Conservation (phyloP, 2,888 invertebrate species). For the Bombyx huttoni region DNA sequence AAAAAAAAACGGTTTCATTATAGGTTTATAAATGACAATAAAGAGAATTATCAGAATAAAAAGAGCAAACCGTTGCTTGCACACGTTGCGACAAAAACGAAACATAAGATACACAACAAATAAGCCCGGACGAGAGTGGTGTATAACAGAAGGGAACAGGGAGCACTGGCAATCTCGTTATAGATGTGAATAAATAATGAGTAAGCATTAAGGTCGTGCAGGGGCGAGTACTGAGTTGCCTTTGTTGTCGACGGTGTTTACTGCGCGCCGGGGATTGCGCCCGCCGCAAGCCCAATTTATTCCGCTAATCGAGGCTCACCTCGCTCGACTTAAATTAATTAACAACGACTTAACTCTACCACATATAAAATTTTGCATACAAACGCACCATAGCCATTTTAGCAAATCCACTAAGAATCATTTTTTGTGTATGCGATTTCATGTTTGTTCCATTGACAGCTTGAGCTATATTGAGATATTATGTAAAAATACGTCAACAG, state of each 20-base stretch:
- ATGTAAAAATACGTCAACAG: not conserved
- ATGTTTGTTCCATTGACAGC: not conserved
- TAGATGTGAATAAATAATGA: constrained; percentile 70
- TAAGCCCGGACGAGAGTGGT: constrained; percentile 21
- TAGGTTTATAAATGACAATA: constrained; percentile 41
- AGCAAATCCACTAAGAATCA: constrained; percentile 24
- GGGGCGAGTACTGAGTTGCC: constrained; percentile 39
- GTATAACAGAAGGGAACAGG: constrained; percentile 36
- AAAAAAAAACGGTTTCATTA: constrained; percentile 36
- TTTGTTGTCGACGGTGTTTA: constrained; percentile 62
- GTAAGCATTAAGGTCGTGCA: constrained; percentile 54
- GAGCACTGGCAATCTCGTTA: constrained; percentile 66
- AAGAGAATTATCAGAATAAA: constrained; percentile 32
- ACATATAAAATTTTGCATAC: constrained; percentile 27
- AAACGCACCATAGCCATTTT: constrained; percentile 18
- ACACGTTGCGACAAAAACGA: not conserved
- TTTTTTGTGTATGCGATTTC: not conserved
- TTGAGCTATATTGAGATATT: not conserved
- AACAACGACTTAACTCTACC: constrained; percentile 46
- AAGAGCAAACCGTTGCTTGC: constrained; percentile 21
- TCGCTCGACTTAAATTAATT: constrained; percentile 59
- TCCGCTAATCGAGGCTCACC: constrained; percentile 61
- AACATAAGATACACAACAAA: not conserved
- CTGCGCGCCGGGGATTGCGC: constrained; percentile 51
- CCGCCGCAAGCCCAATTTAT: constrained; percentile 62